Base-by-base conservation (phyloP, 2,797 vertebrate species). In the Spea hammondii region DNA sequence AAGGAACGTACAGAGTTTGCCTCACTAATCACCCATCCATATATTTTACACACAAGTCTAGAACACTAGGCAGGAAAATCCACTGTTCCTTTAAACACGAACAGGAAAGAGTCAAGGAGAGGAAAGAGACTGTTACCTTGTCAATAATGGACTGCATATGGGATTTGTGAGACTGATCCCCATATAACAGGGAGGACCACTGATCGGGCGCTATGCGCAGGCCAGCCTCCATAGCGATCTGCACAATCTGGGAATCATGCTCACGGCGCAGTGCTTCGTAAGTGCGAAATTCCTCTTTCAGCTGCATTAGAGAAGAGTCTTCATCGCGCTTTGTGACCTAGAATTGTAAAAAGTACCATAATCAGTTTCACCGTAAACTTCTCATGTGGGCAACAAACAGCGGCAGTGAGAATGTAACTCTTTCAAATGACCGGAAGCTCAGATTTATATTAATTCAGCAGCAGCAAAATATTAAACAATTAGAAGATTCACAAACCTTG, bases 121-220 rank as follows among this genome's bases (percentile, higher is more conserved):
- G 77, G 70, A 84, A 75, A 66, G 50, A 83, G 57, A 82, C 54
- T 85, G 77, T 83, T 91, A 96, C 98, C 97, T 99, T 99, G 91
- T 99, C 98, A 55, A 99, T 99, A 84, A 99, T 99, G 65, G 97
- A 98, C 90, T 99, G 98, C 98, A 99, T 99, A 82, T 99, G 97
- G 74, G 97, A 99, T 88, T 99, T 99, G 88, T 99, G 98, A 73
- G 97, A 96, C 83, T 98, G 97, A 90, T 99, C 98, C 79, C 98
- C 98, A 0, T 99, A 99, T 0, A 99, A 88, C 71, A 99, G 89
- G 0, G 98, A 99, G 79, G 98, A 99, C 98, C 98, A 99, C 83
- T 99, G 98, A 89, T 99, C 98, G 0, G 98, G 98, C n/a, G 98
- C 98, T 8, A 99, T 99, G 65, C 98, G 95, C 81, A 99, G 89